phyloP scores from a whole-genome alignment of 2,888 invertebrate species.

The Hydrotaea cyrtoneurina region DNA sequence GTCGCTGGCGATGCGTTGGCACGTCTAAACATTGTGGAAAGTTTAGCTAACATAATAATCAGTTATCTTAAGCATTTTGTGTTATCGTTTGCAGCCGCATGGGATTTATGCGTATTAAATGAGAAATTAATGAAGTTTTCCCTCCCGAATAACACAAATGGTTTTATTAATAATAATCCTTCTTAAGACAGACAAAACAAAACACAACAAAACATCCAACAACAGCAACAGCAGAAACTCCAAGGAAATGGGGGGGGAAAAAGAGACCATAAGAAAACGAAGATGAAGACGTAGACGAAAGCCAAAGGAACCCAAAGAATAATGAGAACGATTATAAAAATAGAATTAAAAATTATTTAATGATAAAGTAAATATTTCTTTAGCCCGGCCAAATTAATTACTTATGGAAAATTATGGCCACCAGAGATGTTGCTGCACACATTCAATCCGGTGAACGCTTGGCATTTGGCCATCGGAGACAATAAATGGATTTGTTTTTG shows the following conservation, averaged over 20 bases:
- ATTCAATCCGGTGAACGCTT: no score
- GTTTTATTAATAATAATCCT: constrained; percentile 63
- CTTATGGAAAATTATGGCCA: constrained; percentile 6
- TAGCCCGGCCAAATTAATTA: constrained; percentile 12
- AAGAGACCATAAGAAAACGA: not conserved
- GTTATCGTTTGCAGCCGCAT: constrained; percentile 63
- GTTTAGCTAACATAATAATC: constrained; percentile 63
- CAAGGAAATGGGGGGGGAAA: constrained; percentile 4
- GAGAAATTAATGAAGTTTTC: constrained; percentile 66
- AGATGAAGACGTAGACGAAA: not conserved
- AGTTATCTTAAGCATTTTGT: constrained; percentile 59
- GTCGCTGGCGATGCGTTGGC: constrained; percentile 33
- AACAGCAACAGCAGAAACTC: constrained; percentile 42
- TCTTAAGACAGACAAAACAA: constrained; percentile 44
- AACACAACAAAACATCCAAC: constrained; percentile 32
- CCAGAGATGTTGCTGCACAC: not conserved
- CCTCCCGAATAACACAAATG: constrained; percentile 31
- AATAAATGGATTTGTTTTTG: no score
- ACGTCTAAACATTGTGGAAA: constrained; percentile 40
- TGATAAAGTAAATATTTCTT: constrained; percentile 21
- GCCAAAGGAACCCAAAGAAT: constrained; percentile 26
- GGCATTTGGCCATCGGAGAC: not conserved
- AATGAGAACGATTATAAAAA: constrained; percentile 76
- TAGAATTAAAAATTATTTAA: constrained; percentile 74
- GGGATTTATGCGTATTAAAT: constrained; percentile 67